phyloP scores from a whole-genome alignment of 2,888 invertebrate genomes.

The Andrena hattorfiana region DNA sequence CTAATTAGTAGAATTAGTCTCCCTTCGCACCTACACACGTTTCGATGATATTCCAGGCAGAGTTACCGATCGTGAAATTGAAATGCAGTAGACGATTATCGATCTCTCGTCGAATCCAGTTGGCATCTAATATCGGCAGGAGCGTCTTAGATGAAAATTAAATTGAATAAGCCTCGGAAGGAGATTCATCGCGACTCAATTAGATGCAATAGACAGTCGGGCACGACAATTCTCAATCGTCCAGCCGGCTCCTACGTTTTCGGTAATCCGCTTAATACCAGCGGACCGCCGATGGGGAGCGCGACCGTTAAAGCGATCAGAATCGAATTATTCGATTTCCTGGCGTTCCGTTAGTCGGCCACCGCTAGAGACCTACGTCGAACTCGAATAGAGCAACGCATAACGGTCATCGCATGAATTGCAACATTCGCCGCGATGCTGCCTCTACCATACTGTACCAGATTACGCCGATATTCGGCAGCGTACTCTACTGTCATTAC shows the following conservation, averaged over 20 bases:
- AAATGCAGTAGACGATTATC: background rate
- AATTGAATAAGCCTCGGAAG: constrained; percentile 41
- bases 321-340: constrained; percentile 73
- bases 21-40: too few relatives aligned
- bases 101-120: background rate
- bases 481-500: constrained; percentile 41
- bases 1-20: too few relatives aligned
- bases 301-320: constrained; percentile 69
- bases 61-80: background rate
- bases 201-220: constrained; percentile 59
- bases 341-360: constrained; percentile 45
- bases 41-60: background rate
- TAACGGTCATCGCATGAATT: constrained; percentile 67
- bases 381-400: constrained; percentile 57
- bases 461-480: constrained; percentile 52
- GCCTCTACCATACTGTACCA: constrained; percentile 36
- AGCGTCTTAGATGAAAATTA: constrained; percentile 22
- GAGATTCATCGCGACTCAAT: constrained; percentile 68
- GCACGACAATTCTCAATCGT: constrained; percentile 63
- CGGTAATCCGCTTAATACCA: constrained; percentile 73
- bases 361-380: constrained; percentile 20
- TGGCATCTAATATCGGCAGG: background rate
- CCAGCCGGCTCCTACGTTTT: constrained; percentile 68
- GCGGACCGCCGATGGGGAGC: constrained; percentile 46
- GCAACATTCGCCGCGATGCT: constrained; percentile 42